Percentiles rank a stretch among this genome's conserved stretches.
Conservation (phyloP, 2,113 vertebrate genomes). For the Eurypyga helias region DNA sequence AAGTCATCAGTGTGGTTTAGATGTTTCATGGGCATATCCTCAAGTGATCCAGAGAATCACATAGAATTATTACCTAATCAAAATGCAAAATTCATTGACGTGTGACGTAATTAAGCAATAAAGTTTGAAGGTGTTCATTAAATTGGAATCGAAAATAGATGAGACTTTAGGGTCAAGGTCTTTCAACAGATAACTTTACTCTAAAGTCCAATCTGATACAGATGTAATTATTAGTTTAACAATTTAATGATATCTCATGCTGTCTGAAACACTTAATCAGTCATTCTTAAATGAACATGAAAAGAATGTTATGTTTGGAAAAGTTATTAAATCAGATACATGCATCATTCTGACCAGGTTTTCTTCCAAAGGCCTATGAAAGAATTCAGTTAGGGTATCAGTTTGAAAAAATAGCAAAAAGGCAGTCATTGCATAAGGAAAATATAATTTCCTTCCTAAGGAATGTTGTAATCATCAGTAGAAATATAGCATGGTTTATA, state of each 20-base stretch:
- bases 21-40: conserved; percentile 34
- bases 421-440: neutral
- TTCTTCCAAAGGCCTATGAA: neutral
- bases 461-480: neutral
- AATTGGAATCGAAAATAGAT: conserved; percentile 44
- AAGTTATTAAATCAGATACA: neutral
- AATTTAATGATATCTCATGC: conserved; percentile 36
- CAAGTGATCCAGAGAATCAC: conserved; percentile 68
- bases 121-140: conserved; percentile 64
- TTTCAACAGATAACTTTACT: conserved; percentile 43
- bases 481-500: neutral
- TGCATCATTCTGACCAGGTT: neutral
- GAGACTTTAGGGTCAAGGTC: conserved; percentile 56
- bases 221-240: conserved; percentile 29
- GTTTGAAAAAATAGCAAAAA: neutral
- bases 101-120: conserved; percentile 68
- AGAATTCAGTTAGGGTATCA: neutral
- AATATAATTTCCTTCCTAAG: neutral
- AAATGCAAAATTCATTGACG: conserved; percentile 68
- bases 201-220: conserved; percentile 7
- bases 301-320: neutral
- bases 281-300: neutral
- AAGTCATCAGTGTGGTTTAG: conserved; percentile 15
- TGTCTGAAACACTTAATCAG: conserved; percentile 38
- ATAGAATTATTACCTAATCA: conserved; percentile 62